Conservation (phyloP, 2,797 vertebrate genomes). For the Etheostoma nigrum region DNA sequence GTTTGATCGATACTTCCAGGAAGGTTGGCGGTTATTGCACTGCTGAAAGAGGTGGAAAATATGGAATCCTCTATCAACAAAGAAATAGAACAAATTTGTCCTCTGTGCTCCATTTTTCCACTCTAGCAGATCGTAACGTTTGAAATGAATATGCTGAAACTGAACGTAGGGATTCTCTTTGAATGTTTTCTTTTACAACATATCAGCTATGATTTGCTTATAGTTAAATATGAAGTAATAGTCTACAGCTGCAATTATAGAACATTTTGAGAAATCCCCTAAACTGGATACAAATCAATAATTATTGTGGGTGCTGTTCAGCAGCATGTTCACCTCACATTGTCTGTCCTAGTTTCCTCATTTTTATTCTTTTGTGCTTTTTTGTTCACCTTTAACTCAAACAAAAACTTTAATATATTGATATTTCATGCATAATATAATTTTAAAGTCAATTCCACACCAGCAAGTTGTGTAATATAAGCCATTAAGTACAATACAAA, state of each 20-base stretch:
- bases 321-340: background rate
- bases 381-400: background rate
- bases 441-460: background rate
- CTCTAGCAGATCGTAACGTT: constrained; percentile 44
- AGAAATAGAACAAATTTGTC: constrained; percentile 59
- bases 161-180: background rate
- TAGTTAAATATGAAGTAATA: background rate
- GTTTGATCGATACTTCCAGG: constrained; percentile 83
- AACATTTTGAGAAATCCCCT: background rate
- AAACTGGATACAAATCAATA: background rate
- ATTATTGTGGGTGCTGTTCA: background rate
- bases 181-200: background rate
- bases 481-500: background rate
- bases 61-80: constrained; percentile 49
- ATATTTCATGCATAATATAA: background rate
- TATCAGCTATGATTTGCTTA: background rate
- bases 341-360: background rate
- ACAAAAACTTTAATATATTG: background rate
- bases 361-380: background rate
- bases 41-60: constrained; percentile 52
- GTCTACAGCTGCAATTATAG: background rate
- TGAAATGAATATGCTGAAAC: constrained; percentile 44
- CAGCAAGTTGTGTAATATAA: background rate
- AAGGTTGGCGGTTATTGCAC: constrained; percentile 75
- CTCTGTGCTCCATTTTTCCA: constrained; percentile 52